These are phyloP conservation scores for Physeter macrocephalus DNA, from an alignment of 2,113 vertebrate species.

Conservation along the genomic window DNA sequence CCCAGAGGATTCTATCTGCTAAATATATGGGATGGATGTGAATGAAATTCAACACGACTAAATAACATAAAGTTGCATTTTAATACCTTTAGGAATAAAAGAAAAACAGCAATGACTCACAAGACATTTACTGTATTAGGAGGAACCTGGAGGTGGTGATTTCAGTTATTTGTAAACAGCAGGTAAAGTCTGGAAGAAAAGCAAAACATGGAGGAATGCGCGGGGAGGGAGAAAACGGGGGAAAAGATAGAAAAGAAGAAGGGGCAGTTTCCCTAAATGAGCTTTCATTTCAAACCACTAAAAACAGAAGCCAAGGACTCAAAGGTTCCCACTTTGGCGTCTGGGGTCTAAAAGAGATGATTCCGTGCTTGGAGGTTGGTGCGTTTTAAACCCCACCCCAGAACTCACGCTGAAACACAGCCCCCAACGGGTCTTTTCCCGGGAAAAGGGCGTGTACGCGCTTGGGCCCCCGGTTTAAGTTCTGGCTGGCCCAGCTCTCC, in stretches of 20 bases:
- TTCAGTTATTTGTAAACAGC: not conserved
- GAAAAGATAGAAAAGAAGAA: rapidly evolving
- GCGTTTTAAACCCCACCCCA: too few species aligned
- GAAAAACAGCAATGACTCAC: not conserved
- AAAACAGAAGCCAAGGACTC: not conserved
- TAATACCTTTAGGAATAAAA: not conserved
- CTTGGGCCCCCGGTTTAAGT: rapidly evolving
- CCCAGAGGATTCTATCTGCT: not conserved
- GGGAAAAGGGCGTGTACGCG: rapidly evolving
- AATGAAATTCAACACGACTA: not conserved
- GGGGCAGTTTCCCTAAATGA: not conserved
- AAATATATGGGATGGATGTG: rapidly evolving
- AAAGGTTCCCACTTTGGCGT: not conserved
- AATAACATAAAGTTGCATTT: not conserved
- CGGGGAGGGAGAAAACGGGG: not conserved
- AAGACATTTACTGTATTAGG: not conserved
- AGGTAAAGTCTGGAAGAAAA: not conserved
- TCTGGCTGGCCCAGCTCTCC: rapidly evolving
- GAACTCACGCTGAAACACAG: not conserved
- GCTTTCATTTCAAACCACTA: not conserved
- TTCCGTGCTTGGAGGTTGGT: rapidly evolving
- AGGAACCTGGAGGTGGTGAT: not conserved
- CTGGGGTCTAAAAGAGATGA: not conserved
- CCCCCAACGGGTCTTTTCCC: rapidly evolving
- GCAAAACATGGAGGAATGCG: not conserved